Conservation (phyloP, 64 coral and sea anemone genomes). For the Stylophora pistillata region DNA sequence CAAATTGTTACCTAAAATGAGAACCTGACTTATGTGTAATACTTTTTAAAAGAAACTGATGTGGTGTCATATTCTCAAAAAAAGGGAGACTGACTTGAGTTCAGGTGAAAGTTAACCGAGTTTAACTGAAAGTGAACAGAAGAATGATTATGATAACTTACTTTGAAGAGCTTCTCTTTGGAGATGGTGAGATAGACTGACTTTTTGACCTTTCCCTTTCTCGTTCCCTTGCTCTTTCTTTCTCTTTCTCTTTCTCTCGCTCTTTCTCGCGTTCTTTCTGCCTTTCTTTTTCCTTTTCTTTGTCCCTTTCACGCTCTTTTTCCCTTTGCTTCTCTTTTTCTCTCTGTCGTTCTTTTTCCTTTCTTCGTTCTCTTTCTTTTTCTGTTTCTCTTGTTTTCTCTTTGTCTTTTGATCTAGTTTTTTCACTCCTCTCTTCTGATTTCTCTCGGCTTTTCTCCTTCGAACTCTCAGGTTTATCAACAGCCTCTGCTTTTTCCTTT, state of each 20-base stretch:
- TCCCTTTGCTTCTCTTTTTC: constrained; percentile 3
- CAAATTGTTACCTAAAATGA: no score
- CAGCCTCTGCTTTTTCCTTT: constrained; percentile 25
- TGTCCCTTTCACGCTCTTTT: constrained; percentile 32
- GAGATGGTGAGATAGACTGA: constrained; percentile 49
- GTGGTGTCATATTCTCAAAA: no score
- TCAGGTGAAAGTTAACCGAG: no score
- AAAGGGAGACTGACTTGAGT: no score
- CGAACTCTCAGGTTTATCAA: constrained; percentile 30
- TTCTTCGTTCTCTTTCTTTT: constrained; percentile 44
- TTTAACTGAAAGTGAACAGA: no score
- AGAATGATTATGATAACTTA: background rate
- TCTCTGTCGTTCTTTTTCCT: constrained; percentile 35
- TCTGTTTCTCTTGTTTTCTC: constrained; percentile 63
- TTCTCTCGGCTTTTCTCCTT: constrained; percentile 29
- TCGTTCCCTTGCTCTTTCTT: constrained; percentile 18
- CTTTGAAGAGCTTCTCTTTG: constrained; percentile 41
- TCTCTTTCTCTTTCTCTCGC: constrained; percentile 35
- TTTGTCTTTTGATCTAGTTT: constrained; percentile 58
- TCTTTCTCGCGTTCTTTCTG: constrained; percentile 55
- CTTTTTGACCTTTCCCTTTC: constrained; percentile 63
- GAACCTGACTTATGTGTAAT: no score
- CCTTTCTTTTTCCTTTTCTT: constrained; percentile 4
- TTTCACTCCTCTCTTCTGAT: constrained; percentile 50
- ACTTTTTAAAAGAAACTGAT: no score